Evolutionary conservation across 1,140 invertebrate species (phyloP), one percentile per base, ranked within the genome.

Genomic region (Pinna nobilis): DNA sequence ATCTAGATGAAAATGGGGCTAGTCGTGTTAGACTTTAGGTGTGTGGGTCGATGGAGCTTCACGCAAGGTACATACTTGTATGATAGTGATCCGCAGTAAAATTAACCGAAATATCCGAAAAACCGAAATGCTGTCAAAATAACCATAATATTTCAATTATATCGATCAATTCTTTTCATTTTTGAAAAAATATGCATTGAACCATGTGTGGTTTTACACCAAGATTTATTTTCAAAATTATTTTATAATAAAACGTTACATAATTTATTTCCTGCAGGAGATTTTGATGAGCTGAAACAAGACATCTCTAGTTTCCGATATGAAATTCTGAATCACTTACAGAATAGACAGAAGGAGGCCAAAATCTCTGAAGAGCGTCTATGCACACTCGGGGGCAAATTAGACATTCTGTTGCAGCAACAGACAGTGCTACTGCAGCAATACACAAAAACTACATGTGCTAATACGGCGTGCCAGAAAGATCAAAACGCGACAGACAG

Each of bases 281-380:
- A 82, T 50, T 82, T 82, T 64, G 82, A 84, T 39, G 82, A 84
- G 55, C 49, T 84, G 0, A 84, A 84, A 53, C 82, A 84, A 35
- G 82, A 84, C 61, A 84, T 84, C 11, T 82, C 81, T 11, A 84
- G 82, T 60, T 84, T 84, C 53, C 68, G 82, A 18, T 84, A 81
- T 37, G 82, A 84, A 59, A 82, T 84, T 79, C 57, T 84, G 35
- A 84, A 82, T 63, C 78, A 84, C 57, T 51, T 82, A 32, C 33
- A 71, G 33, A 71, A 69, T 6, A 64, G 76, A 0, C 74, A 84
- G 25, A 53, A 44, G 11, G 74, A 79, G 28, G 73, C 59, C 11
- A 57, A 66, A 32, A 30, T 61, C 5, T 74, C 72, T n/a, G 41
- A 25, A 25, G 72, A 78, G 1, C 66, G 65, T 30, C 18, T 84